These are phyloP conservation scores for Leptobrachium leishanense DNA, from an alignment of 2,113 vertebrate genomes.

Conservation along the genomic window DNA sequence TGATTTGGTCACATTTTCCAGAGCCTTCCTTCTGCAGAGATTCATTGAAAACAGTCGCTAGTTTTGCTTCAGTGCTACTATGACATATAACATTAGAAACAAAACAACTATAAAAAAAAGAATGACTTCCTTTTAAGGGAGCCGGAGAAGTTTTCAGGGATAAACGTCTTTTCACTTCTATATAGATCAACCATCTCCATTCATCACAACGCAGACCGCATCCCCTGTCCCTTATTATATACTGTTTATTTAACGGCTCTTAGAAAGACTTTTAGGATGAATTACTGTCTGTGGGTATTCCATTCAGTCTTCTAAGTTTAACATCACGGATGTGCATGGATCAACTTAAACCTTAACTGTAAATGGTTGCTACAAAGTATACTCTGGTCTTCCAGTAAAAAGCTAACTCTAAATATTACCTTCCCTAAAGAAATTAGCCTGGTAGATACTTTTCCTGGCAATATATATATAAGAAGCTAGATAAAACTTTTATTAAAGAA, in stretches of 20 bases:
- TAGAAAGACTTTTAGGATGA: neutral
- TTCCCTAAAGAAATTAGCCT: no score
- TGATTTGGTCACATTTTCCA: neutral
- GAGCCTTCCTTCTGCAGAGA: constrained; percentile 36
- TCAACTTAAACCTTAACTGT: no score
- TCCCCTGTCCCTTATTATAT: constrained; percentile 8
- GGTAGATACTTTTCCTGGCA: no score
- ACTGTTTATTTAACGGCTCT: constrained; percentile 8
- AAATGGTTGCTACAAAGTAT: no score
- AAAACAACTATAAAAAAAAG: constrained; percentile 44
- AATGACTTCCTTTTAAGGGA: constrained; percentile 72
- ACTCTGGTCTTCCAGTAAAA: no score
- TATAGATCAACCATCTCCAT: constrained; percentile 20
- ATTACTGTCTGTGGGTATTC: neutral
- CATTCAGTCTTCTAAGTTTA: neutral
- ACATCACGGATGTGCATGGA: neutral
- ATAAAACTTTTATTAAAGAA: no score
- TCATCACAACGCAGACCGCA: neutral
- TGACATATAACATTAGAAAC: constrained; percentile 50
- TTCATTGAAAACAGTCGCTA: constrained; percentile 66
- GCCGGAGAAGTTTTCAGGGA: constrained; percentile 49
- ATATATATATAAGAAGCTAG: no score
- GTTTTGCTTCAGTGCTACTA: constrained; percentile 62
- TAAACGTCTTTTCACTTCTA: constrained; percentile 30
- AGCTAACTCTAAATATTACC: no score